Evolutionary conservation across 2,888 invertebrate genomes (phyloP).

Genomic region (Ectropis crepuscularia): DNA sequence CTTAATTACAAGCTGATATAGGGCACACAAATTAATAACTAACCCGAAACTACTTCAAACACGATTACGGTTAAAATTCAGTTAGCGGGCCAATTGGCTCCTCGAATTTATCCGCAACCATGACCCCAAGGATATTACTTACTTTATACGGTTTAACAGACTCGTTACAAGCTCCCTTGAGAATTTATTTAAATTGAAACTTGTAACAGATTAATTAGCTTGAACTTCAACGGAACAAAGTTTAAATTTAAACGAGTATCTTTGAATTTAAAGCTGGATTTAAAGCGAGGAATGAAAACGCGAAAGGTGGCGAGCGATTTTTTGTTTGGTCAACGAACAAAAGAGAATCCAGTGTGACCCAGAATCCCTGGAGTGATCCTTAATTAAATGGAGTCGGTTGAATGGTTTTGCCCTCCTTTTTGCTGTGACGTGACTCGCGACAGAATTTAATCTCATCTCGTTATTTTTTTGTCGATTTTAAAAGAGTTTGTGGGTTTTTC

Average conservation of each 20-base stretch:
- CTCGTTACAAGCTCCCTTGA: conserved; percentile 1
- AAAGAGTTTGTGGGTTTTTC: conserved; percentile 2
- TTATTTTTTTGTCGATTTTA: conserved; percentile 30
- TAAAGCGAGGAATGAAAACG: conserved; percentile 21
- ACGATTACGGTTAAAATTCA: conserved; percentile 26
- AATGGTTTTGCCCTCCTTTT: conserved; percentile 39
- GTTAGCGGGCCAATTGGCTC: conserved; percentile 23
- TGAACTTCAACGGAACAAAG: conserved; percentile 1
- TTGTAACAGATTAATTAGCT: conserved; percentile 8
- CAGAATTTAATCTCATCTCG: conserved; percentile 36
- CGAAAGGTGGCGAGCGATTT: background rate
- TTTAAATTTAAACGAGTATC: conserved; percentile 19
- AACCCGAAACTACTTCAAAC: conserved; percentile 19
- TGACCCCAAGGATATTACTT: conserved; percentile 1
- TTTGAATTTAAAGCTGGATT: background rate
- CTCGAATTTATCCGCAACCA: conserved; percentile 4
- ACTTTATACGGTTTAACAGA: background rate
- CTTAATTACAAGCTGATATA: conserved; percentile 7
- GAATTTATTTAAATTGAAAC: conserved; percentile 4
- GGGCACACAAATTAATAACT: conserved; percentile 12
- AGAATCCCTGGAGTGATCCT: conserved; percentile 41
- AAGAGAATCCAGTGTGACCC: conserved; percentile 36
- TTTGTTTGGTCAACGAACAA: conserved; percentile 31
- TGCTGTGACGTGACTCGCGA: conserved; percentile 30
- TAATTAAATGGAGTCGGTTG: conserved; percentile 43